Conservation (phyloP, 2,888 invertebrate species). For the Hirudinaria manillensis region DNA sequence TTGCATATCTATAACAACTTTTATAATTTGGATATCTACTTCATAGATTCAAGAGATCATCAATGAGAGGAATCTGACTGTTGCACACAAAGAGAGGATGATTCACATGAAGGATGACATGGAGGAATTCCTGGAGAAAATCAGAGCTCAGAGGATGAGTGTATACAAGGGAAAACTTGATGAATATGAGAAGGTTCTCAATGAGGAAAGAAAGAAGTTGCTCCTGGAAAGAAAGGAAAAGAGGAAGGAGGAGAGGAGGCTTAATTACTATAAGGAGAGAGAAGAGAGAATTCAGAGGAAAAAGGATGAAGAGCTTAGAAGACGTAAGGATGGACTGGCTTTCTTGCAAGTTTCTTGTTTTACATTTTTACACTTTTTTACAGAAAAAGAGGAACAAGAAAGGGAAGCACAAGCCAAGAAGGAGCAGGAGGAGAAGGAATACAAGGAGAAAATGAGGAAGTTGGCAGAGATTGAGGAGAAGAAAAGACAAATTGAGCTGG, state of each 20-base stretch:
- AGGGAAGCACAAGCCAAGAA: conserved; percentile 44
- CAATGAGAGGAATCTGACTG: conserved; percentile 47
- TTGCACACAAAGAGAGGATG: conserved; percentile 73
- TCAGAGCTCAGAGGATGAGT: conserved; percentile 69
- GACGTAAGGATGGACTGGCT: conserved; percentile 41
- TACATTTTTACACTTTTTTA: not conserved
- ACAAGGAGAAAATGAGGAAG: conserved; percentile 46
- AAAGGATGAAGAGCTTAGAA: conserved; percentile 48
- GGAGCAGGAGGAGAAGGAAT: conserved; percentile 47
- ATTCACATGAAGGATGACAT: conserved; percentile 74
- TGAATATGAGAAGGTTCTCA: conserved; percentile 63
- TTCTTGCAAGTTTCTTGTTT: not conserved
- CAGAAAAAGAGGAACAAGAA: conserved; percentile 51
- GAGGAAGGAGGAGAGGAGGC: conserved; percentile 63
- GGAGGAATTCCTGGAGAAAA: conserved; percentile 69
- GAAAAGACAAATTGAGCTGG: conserved; percentile 47
- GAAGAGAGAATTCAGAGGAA: conserved; percentile 57
- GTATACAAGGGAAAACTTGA: conserved; percentile 60
- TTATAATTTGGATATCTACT: not conserved
- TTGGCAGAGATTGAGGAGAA: conserved; percentile 49
- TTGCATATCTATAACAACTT: not conserved
- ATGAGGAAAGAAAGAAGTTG: conserved; percentile 54
- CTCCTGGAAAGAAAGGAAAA: conserved; percentile 50
- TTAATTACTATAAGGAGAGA: conserved; percentile 61
- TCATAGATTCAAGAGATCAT: conserved; percentile 47